These are phyloP conservation scores for Apis florea DNA, from an alignment of 1,140 invertebrate species.

Conservation along the genomic window DNA sequence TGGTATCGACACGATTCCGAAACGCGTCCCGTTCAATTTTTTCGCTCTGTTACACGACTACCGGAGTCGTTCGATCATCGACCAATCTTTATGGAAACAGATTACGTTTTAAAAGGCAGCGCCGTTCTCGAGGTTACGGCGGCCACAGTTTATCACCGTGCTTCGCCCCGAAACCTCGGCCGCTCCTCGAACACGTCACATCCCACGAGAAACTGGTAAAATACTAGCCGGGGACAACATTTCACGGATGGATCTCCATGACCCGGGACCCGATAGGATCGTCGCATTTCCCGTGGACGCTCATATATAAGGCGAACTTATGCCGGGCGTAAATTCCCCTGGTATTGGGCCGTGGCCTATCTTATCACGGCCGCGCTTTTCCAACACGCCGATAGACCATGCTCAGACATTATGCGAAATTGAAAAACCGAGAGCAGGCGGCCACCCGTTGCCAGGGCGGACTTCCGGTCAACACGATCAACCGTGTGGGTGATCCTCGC, in stretches of 20 bases:
- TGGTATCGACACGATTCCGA: too few relatives aligned
- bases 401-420: conserved; percentile 78
- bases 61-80: background rate
- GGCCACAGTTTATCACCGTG: conserved; percentile 31
- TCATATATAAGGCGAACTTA: conserved; percentile 79
- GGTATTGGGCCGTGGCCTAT: conserved; percentile 69
- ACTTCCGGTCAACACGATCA: conserved; percentile 70
- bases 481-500: conserved; percentile 31
- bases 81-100: background rate
- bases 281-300: conserved; percentile 80
- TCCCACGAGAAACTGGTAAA: conserved; percentile 52
- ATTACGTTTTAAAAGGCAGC: conserved; percentile 17
- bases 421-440: conserved; percentile 75
- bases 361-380: conserved; percentile 77
- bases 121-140: background rate
- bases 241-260: conserved; percentile 64
- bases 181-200: conserved; percentile 17
- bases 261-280: conserved; percentile 75
- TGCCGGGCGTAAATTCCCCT: conserved; percentile 77
- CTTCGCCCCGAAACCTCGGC: conserved; percentile 11
- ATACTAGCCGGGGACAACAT: conserved; percentile 66
- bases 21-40: too few relatives aligned
- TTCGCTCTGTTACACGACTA: too few relatives aligned
- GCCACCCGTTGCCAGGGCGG: conserved; percentile 46
- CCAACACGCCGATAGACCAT: conserved; percentile 66